These are phyloP conservation scores for fruit fly (Drosophila melanogaster) DNA, from an alignment of 1,140 invertebrate species.

Conservation along the genomic window DNA sequence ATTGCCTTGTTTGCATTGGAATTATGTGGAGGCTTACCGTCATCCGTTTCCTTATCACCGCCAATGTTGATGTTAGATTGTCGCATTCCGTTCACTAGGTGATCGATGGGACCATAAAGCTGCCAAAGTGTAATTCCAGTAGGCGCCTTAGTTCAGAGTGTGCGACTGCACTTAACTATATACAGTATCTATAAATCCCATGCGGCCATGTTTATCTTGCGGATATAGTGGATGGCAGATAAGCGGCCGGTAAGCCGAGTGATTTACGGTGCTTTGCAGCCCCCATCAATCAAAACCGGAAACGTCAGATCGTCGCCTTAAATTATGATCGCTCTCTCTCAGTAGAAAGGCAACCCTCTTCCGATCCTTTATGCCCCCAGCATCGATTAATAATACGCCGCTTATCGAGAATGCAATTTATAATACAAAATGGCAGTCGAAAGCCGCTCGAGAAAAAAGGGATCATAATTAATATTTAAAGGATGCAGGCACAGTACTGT, in stretches of 20 bases:
- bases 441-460: slow-evolving; percentile 54
- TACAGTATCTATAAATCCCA: slow-evolving; percentile 34
- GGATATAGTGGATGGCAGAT: slow-evolving; percentile 48
- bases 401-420: slow-evolving; percentile 77
- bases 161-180: slow-evolving; percentile 18
- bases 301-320: slow-evolving; percentile 56
- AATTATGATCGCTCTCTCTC: slow-evolving; percentile 36
- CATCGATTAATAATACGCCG: slow-evolving; percentile 67
- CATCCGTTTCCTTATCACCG: slow-evolving; percentile 26
- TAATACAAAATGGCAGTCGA: slow-evolving; percentile 80
- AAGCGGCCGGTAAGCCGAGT: slow-evolving; percentile 42
- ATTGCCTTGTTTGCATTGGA: slow-evolving; percentile 25
- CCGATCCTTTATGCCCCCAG: not conserved
- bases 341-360: not conserved
- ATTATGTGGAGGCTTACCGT: slow-evolving; percentile 10
- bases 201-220: slow-evolving; percentile 30
- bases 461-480: slow-evolving; percentile 80
- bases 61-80: slow-evolving; percentile 48
- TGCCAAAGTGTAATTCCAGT: slow-evolving; percentile 73
- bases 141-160: slow-evolving; percentile 51
- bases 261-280: slow-evolving; percentile 40
- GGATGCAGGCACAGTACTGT: slow-evolving; percentile 26
- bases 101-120: slow-evolving; percentile 70
- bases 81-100: slow-evolving; percentile 30
- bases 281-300: slow-evolving; percentile 65